Evolutionary conservation across 1,140 invertebrate species (phyloP).

Genomic region (Globodera ellingtonae): DNA sequence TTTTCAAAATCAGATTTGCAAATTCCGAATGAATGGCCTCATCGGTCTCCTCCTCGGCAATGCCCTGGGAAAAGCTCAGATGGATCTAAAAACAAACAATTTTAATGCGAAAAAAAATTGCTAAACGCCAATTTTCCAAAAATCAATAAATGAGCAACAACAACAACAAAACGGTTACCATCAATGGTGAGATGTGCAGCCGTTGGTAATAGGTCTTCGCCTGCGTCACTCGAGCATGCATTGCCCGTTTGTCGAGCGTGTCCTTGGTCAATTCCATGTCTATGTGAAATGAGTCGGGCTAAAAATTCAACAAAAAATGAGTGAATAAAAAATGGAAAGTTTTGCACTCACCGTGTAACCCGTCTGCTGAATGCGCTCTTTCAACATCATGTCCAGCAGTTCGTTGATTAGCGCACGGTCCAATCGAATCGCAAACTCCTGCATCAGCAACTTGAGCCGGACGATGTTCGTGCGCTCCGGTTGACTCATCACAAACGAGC

Average conservation of each 20-base stretch:
- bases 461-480: constrained; percentile 81
- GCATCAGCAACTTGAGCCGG: constrained; percentile 83
- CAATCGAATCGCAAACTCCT: constrained; percentile 94
- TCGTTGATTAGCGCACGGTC: constrained; percentile 87
- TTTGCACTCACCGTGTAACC: constrained; percentile 18
- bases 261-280: constrained; percentile 64
- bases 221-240: constrained; percentile 67
- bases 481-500: constrained; percentile 84
- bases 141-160: not conserved
- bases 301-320: constrained; percentile 23
- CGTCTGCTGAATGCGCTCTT: constrained; percentile 8
- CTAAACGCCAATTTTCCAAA: too few species aligned
- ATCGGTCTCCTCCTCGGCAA: constrained; percentile 69
- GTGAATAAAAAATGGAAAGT: too few species aligned
- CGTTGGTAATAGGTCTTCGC: constrained; percentile 93
- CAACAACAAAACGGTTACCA: constrained; percentile 71
- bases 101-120: constrained; percentile 12
- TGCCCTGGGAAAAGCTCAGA: constrained; percentile 76
- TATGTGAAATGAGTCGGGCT: constrained; percentile 65
- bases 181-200: constrained; percentile 92
- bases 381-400: constrained; percentile 14
- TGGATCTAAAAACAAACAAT: constrained; percentile 72
- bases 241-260: constrained; percentile 62
- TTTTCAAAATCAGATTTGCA: constrained; percentile 75
- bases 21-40: constrained; percentile 66